These are phyloP conservation scores for Botia almorhae DNA, from an alignment of 2,797 vertebrate species.

Conservation along the genomic window DNA sequence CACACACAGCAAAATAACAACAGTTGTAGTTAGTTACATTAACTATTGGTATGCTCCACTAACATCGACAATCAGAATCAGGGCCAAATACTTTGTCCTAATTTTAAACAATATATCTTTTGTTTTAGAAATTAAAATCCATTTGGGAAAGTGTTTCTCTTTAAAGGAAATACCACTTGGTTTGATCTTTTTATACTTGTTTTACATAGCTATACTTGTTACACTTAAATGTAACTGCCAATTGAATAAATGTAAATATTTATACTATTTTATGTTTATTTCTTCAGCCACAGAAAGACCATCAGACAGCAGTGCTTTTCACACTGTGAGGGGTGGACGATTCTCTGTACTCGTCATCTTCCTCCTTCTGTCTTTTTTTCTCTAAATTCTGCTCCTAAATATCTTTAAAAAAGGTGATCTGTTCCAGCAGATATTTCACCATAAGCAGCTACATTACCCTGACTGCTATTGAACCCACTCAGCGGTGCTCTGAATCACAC, in stretches of 20 bases:
- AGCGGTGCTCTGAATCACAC: conserved; percentile 34
- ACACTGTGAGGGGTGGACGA: conserved; percentile 44
- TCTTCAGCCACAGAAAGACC: conserved; percentile 61
- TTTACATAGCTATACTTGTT: not conserved
- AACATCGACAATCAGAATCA: no score
- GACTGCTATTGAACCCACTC: not conserved
- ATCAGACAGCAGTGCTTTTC: conserved; percentile 21
- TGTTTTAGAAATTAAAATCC: not conserved
- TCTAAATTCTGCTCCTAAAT: conserved; percentile 61
- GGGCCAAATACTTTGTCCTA: no score
- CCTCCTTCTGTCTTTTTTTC: conserved; percentile 60
- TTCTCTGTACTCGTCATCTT: conserved; percentile 60
- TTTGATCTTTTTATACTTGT: not conserved
- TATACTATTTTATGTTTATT: not conserved
- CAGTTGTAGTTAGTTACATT: no score
- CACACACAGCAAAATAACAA: no score
- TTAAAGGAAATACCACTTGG: no score
- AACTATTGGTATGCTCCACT: no score
- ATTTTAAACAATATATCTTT: not conserved
- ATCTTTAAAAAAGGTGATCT: not conserved
- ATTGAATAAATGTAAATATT: not conserved
- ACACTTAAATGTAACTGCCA: no score
- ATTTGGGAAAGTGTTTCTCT: no score
- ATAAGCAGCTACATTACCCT: not conserved
- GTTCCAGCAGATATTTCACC: not conserved